Evolutionary conservation across 1,140 invertebrate genomes (phyloP), one percentile per base, ranked within the genome.

Genomic region (Laupala kohalensis): DNA sequence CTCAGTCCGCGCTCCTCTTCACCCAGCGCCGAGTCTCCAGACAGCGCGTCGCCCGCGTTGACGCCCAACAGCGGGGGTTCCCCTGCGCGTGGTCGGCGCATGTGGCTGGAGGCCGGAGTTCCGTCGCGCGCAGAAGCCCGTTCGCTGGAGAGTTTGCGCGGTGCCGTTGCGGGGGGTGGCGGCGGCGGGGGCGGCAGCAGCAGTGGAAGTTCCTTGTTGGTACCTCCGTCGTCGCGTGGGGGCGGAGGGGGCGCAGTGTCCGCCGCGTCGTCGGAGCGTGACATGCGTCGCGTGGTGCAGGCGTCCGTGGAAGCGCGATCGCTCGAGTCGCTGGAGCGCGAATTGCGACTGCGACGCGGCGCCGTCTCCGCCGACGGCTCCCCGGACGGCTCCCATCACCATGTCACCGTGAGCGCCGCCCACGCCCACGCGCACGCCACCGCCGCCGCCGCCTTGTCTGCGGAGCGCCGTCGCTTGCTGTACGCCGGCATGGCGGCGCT

Each of bases 251-350:
- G 30, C 30, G 6, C 30, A 6, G 6, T 37, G 69, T 87, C 90
- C 73, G 77, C 89, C 2, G 87, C 87, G 0, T 84, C 86, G 0
- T 87, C 87, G 29, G 86, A 86, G 73, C 80, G 84, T 24, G 88
- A 90, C 77, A 83, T 89, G n/a, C 79, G 88, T 24, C 81, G 85
- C 68, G 78, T 86, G 25, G 76, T 82, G 5, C 80, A 82, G 1
- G 74, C 82, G 26, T 74, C 77, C 19, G 74, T 78, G n/a, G 85
- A 86, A 74, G 83, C 85, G 0, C 83, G 80, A 72, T 86, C 85
- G 73, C 81, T 85, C 71, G 86, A 87, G 62, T 85, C 83, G 74
- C 79, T 85, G 3, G 81, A 83, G 72, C 80, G 80, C 70, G 88
- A 83, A 79, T 85, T 81, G 77, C 82, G 81, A 76, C 79, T 84